Conservation (phyloP, 2,888 invertebrate genomes). For the Rhamphomyia laevipes region DNA sequence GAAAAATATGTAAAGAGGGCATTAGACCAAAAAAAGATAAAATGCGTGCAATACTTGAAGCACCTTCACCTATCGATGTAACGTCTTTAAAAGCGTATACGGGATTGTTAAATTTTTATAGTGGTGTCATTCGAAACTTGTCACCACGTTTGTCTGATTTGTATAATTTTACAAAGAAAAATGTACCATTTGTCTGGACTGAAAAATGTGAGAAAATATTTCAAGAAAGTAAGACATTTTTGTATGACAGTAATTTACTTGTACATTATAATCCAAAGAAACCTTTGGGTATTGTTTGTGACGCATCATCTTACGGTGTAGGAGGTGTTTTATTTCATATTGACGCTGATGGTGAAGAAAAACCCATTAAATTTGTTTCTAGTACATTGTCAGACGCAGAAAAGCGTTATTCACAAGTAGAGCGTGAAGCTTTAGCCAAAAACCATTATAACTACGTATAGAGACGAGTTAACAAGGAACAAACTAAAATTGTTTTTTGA, state of each 20-base stretch:
- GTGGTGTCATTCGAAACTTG: constrained; percentile 8
- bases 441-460: no score
- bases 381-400: constrained; percentile 4
- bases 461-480: no score
- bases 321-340: constrained; percentile 3
- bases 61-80: constrained; percentile 8
- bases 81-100: constrained; percentile 11
- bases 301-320: constrained; percentile 6
- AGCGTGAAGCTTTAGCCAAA: constrained; percentile 5
- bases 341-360: constrained; percentile 2
- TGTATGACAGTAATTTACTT: not conserved
- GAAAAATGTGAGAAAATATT: not conserved
- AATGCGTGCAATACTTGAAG: constrained; percentile 10
- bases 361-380: constrained; percentile 7
- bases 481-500: no score
- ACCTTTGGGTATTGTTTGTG: constrained; percentile 2
- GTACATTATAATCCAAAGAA: constrained; percentile 4
- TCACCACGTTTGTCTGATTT: constrained; percentile 1
- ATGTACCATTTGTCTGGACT: not conserved
- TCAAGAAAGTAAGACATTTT: constrained; percentile 1
- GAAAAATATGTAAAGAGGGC: constrained; percentile 3
- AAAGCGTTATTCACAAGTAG: constrained; percentile 2
- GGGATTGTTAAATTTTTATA: constrained; percentile 11
- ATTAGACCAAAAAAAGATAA: constrained; percentile 12
- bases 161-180: constrained; percentile 2